Conservation (phyloP, 2,797 vertebrate genomes). For the Lepus townsendii region DNA sequence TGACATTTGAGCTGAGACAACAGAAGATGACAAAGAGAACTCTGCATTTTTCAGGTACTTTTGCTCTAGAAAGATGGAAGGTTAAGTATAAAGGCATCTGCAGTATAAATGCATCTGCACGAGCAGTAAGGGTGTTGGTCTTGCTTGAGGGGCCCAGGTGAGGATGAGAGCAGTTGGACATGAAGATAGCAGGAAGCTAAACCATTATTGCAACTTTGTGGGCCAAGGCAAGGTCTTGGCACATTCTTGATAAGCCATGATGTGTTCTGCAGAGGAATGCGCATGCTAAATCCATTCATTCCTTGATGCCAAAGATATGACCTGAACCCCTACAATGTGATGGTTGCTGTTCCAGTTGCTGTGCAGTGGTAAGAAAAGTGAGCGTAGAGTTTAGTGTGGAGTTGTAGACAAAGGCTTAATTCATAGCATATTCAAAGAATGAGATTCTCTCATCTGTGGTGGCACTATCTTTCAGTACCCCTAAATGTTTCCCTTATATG, state of each 20-base stretch:
- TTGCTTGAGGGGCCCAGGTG: not conserved
- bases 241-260: not conserved
- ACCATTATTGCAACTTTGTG: not conserved
- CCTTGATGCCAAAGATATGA: not conserved
- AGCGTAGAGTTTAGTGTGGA: not conserved
- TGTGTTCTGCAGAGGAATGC: not conserved
- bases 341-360: not conserved
- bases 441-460: not conserved
- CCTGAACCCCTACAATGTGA: not conserved
- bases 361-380: not conserved
- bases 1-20: constrained; percentile 13
- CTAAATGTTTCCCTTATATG: not conserved
- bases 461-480: not conserved
- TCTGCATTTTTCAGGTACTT: not conserved
- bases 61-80: not conserved
- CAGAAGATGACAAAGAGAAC: not conserved
- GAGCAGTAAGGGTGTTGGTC: not conserved
- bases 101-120: not conserved
- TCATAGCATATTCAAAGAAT: not conserved
- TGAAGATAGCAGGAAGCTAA: not conserved
- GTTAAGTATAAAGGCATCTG: not conserved
- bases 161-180: not conserved
- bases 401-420: not conserved
- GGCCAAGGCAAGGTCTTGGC: not conserved
- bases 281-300: not conserved